phyloP scores from a whole-genome alignment of 2,797 vertebrate species.

The Anniella stebbinsi region DNA sequence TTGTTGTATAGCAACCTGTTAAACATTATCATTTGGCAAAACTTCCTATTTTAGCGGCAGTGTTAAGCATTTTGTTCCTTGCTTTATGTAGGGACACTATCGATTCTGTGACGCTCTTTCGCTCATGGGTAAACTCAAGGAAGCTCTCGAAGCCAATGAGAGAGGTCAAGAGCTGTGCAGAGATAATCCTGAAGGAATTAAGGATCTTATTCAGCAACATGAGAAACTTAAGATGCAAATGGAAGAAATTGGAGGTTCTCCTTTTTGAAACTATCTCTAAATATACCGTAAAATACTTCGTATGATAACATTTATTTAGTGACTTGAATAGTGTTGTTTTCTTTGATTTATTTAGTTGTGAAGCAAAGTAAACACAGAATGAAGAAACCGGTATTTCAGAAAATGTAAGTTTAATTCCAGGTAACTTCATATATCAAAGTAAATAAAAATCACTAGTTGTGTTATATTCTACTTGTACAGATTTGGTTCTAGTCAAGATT shows the following conservation, averaged over 20 bases:
- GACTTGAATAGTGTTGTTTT: not conserved
- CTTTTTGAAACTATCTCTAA: conserved; percentile 13
- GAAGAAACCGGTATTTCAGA: conserved; percentile 58
- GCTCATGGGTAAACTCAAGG: conserved; percentile 79
- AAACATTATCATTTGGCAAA: not conserved
- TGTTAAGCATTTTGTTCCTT: not conserved
- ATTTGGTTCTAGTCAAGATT: not conserved
- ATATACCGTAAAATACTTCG: not conserved
- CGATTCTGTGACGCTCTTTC: conserved; percentile 92
- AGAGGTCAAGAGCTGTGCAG: conserved; percentile 83
- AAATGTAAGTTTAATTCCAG: conserved; percentile 78
- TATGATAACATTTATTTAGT: not conserved
- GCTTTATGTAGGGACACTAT: conserved; percentile 89
- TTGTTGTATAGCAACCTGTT: accelerated
- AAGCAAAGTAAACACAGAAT: conserved; percentile 68
- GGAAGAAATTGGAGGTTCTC: conserved; percentile 73
- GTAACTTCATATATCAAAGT: not conserved
- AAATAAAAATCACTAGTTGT: not conserved
- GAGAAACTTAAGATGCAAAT: conserved; percentile 74
- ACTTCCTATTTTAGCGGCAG: accelerated
- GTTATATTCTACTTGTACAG: not conserved
- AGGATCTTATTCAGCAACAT: conserved; percentile 85
- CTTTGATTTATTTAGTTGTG: conserved; percentile 61
- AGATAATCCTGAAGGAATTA: conserved; percentile 78
- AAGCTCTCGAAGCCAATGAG: conserved; percentile 86